phyloP scores from a whole-genome alignment of 1,140 invertebrate genomes.

The Uloborus diversus region DNA sequence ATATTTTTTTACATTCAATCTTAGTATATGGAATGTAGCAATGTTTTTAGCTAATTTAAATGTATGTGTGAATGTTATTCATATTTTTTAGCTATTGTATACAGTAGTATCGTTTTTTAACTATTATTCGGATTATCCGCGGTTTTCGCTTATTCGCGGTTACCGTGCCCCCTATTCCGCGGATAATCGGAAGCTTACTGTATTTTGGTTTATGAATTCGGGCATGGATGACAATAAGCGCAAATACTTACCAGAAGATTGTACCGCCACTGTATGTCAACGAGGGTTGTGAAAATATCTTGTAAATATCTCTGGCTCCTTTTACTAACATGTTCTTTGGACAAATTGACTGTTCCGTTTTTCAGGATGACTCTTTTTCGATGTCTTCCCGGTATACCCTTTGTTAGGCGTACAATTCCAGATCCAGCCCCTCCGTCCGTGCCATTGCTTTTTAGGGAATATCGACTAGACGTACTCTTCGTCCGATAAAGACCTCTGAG shows the following conservation, averaged over 20 bases:
- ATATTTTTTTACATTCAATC: too few species aligned
- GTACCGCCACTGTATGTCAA: conserved; percentile 93
- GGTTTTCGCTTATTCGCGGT: too few species aligned
- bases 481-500: conserved; percentile 14
- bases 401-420: conserved; percentile 31
- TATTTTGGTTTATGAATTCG: too few species aligned
- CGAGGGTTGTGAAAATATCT: conserved; percentile 63
- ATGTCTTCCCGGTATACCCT: conserved; percentile 69
- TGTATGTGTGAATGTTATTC: too few species aligned
- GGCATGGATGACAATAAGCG: too few species aligned
- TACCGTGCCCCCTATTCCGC: too few species aligned
- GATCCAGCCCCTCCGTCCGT: conserved; percentile 16
- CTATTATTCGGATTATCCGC: too few species aligned
- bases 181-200: too few species aligned
- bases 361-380: conserved; percentile 89
- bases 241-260: conserved; percentile 73
- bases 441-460: conserved; percentile 28
- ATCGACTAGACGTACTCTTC: conserved; percentile 12
- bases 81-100: too few species aligned
- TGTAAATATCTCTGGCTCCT: conserved; percentile 81
- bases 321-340: conserved; percentile 90
- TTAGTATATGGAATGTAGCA: too few species aligned
- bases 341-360: conserved; percentile 92
- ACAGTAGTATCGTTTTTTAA: too few species aligned
- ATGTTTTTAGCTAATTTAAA: too few species aligned